Percentiles rank a stretch among this genome's conserved stretches.
Conservation (phyloP, 1,140 invertebrate genomes). For the Drosophila sechellia region DNA sequence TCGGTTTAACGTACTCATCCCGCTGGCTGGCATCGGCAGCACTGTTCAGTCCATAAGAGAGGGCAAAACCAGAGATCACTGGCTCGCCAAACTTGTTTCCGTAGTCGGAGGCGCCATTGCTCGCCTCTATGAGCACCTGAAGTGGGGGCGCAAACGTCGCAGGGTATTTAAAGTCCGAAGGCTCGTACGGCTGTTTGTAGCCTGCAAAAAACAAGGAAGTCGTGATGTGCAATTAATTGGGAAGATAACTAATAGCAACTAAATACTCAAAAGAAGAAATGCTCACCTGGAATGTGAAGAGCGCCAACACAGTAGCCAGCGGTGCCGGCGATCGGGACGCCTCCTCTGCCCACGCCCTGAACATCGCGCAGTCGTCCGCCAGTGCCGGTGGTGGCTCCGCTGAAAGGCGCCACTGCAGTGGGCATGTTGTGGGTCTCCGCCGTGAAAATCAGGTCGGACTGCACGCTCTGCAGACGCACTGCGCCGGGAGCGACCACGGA, state of each 20-base stretch:
- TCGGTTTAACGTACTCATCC: slow-evolving; percentile 98
- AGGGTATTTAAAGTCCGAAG: slow-evolving; percentile 90
- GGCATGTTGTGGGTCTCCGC: slow-evolving; percentile 99
- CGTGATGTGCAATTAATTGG: not conserved
- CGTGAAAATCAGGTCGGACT: slow-evolving; percentile 98
- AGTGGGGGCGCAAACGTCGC: slow-evolving; percentile 95
- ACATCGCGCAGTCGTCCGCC: slow-evolving; percentile 97
- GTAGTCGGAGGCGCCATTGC: slow-evolving; percentile 99
- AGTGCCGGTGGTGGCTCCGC: slow-evolving; percentile 98
- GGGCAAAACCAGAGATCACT: slow-evolving; percentile 94
- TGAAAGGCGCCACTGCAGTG: slow-evolving; percentile 96
- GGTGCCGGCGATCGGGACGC: slow-evolving; percentile 96
- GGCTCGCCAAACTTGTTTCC: slow-evolving; percentile 99
- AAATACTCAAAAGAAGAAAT: too few species aligned
- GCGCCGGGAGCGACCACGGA: slow-evolving; percentile 88
- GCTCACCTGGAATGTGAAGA: slow-evolving; percentile 93
- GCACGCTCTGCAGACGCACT: slow-evolving; percentile 86
- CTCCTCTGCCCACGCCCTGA: slow-evolving; percentile 95
- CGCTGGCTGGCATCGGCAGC: slow-evolving; percentile 86
- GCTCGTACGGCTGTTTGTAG: slow-evolving; percentile 96
- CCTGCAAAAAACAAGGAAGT: slow-evolving; percentile 49
- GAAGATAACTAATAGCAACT: too few species aligned
- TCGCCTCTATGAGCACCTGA: slow-evolving; percentile 96
- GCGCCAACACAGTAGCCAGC: slow-evolving; percentile 98
- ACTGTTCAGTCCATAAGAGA: slow-evolving; percentile 94